Evolutionary conservation across 2,113 vertebrate species (phyloP), one percentile per base, ranked within the genome.

Genomic region (Corythornis vintsioides): DNA sequence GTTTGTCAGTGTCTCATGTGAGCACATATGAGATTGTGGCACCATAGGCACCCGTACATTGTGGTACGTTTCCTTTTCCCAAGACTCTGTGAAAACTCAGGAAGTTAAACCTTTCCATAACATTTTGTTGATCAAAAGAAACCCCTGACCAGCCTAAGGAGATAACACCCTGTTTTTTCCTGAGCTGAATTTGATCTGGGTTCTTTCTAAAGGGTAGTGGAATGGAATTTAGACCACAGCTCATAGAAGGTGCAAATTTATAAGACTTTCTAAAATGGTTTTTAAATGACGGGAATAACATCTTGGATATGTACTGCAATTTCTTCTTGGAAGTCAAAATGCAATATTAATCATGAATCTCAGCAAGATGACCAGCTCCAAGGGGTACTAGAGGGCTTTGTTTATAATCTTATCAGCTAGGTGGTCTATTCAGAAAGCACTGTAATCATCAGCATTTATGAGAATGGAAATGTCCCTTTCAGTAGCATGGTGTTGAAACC

Each of bases 101-200:
- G 79, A 83, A 80, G 75, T 48, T 45, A 56, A 76, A 77, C 38
- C 20, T 71, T 90, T 86, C 72, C 53, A 67, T 71, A 86, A 74
- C 38, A 20, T 5, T 6, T 35, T 73, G 47, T 69, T 83, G 53
- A 45, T 72, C 35, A 35, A 57, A 75, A 77, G 52, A 66, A 86
- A 69, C 6, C 17, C 40, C 14, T 69, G 28, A 38, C 20, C 16
- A 63, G 18, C 25, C 60, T 56, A 29, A 67, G 53, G 22, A 72
- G 63, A 72, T 70, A 76, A 75, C 29, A 12, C 8, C 47, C 4
- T 67, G 16, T 52, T 57, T 80, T 86, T 67, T 65, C 40, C 75
- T 64, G 35, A 72, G 73, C 45, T 89, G 42, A 50, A 38, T 69
- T 61, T 55, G 26, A 57, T 76, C 26, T 73, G 53, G 1, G 15